phyloP scores from a whole-genome alignment of 2,888 invertebrate genomes.

The Eristalis pertinax region DNA sequence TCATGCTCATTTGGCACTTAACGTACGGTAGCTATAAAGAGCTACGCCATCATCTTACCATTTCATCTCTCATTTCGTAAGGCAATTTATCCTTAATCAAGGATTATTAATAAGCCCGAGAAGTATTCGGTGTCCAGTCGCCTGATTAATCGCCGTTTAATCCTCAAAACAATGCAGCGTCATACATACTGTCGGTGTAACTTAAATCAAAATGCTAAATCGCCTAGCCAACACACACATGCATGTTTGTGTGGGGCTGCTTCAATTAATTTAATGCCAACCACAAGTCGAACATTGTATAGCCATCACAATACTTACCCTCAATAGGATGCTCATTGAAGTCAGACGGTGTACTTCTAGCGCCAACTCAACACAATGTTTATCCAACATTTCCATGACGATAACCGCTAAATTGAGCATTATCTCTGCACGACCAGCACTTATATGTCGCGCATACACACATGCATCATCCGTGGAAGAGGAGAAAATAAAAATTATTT shows the following conservation, averaged over 20 bases:
- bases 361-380: background rate
- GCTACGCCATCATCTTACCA: no score
- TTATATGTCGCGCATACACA: slow-evolving; percentile 28
- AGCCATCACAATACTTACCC: background rate
- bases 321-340: background rate
- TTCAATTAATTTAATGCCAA: background rate
- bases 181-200: background rate
- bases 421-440: slow-evolving; percentile 52
- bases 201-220: background rate
- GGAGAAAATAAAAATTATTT: slow-evolving; percentile 45
- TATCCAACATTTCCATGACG: slow-evolving; percentile 33
- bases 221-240: background rate
- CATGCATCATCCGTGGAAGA: slow-evolving; percentile 26
- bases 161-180: background rate
- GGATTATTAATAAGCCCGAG: background rate
- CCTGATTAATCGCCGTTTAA: background rate
- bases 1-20: no score
- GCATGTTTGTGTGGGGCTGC: background rate
- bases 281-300: background rate
- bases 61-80: background rate
- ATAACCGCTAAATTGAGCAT: slow-evolving; percentile 55
- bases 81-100: background rate
- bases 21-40: no score
- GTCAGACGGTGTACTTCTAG: background rate
- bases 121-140: background rate